Evolutionary conservation across 2,888 invertebrate genomes (phyloP).

Genomic region (Rhamnusium bicolor): DNA sequence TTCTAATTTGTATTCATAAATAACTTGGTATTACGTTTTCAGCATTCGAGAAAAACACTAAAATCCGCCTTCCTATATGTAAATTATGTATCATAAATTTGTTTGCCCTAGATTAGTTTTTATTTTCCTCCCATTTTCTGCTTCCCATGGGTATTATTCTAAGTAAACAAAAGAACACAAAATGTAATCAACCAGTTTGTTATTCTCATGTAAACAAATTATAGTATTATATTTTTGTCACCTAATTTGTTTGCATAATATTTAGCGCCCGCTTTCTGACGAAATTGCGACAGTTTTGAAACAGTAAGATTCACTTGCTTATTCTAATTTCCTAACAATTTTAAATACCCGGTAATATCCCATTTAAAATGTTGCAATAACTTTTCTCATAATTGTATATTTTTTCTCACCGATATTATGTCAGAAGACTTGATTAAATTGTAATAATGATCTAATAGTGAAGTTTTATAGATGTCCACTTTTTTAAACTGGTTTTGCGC

Average conservation of each 20-base stretch:
- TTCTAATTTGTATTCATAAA: too few species aligned
- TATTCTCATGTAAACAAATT: constrained; percentile 1
- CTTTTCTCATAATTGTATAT: constrained; percentile 31
- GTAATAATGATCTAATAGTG: constrained; percentile 10
- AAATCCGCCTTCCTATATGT: too few species aligned
- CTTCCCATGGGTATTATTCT: background rate
- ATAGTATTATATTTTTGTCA: background rate
- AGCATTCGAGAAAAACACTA: too few species aligned
- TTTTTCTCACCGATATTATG: constrained; percentile 28
- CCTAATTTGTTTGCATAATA: background rate
- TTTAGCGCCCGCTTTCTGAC: constrained; percentile 15
- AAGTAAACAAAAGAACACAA: background rate
- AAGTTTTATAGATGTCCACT: constrained; percentile 15
- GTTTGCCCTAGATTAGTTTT: background rate
- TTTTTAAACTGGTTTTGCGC: background rate
- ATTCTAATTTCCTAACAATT: background rate
- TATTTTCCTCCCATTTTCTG: background rate
- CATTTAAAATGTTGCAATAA: constrained; percentile 12
- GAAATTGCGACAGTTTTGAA: constrained; percentile 25
- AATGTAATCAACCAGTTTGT: background rate
- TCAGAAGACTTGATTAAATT: constrained; percentile 9
- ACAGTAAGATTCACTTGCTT: background rate
- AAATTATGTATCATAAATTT: background rate
- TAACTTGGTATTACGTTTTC: too few species aligned
- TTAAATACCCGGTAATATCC: constrained; percentile 15